Conservation (phyloP, 1,140 invertebrate genomes). For the Platorchestia sp. region DNA sequence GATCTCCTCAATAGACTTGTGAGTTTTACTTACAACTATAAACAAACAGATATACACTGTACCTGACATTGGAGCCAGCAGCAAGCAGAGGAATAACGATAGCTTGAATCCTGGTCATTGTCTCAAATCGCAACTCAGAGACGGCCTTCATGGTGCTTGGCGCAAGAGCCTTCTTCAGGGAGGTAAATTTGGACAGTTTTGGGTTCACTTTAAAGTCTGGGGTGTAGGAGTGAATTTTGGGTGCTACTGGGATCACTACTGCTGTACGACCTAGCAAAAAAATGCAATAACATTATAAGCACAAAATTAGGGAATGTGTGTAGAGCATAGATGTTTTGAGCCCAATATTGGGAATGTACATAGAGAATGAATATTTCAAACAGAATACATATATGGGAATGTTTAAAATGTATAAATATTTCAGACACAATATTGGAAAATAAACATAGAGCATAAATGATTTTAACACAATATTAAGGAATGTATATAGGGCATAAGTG, state of each 20-base stretch:
- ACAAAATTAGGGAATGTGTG: neutral
- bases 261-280: neutral
- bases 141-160: neutral
- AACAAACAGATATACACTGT: neutral
- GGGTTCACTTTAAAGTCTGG: neutral
- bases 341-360: too few species aligned
- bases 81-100: conserved; percentile 7
- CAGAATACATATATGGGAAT: neutral
- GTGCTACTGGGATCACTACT: neutral
- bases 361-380: neutral
- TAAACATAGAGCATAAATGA: too few species aligned
- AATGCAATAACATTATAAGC: neutral
- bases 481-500: too few species aligned
- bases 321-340: too few species aligned
- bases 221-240: neutral
- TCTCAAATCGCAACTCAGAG: neutral
- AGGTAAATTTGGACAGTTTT: neutral
- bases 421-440: neutral
- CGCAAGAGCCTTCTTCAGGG: neutral
- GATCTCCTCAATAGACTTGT: too few species aligned
- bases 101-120: neutral
- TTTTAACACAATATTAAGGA: too few species aligned
- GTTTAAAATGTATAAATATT: neutral
- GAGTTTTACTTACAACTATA: too few species aligned
- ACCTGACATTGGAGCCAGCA: conserved; percentile 8